A percentile compares a stretch with the other conserved stretches of the same genome.
Evolutionary conservation across 1,140 invertebrate species (phyloP).

Genomic region (Lucilia sericata): DNA sequence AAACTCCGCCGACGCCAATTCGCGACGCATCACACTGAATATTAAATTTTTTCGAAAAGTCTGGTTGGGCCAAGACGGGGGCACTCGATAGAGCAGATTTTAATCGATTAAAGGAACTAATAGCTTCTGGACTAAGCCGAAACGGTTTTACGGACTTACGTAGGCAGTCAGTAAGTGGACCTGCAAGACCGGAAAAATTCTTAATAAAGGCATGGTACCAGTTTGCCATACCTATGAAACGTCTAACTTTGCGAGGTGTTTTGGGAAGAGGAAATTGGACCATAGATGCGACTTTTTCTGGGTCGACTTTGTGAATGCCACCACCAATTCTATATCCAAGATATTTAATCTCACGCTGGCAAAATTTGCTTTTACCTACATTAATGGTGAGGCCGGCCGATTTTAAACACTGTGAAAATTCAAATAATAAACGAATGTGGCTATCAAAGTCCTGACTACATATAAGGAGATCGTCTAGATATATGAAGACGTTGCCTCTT

Average conservation of each 20-base stretch:
- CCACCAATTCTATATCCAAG: slow-evolving; percentile 33
- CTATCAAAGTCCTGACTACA: slow-evolving; percentile 4
- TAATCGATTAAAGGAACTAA: neutral
- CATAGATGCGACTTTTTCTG: too few relatives aligned
- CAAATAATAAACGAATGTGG: slow-evolving; percentile 28
- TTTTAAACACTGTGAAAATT: slow-evolving; percentile 33
- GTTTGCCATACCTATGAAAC: too few relatives aligned
- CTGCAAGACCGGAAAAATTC: slow-evolving; percentile 56
- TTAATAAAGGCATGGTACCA: slow-evolving; percentile 60
- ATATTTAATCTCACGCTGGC: slow-evolving; percentile 53
- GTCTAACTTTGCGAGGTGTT: neutral
- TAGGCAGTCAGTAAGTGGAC: slow-evolving; percentile 53
- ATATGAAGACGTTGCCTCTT: neutral
- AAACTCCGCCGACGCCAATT: slow-evolving; percentile 49
- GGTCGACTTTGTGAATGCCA: too few relatives aligned
- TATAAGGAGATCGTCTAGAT: neutral
- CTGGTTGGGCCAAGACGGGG: neutral
- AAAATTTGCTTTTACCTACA: slow-evolving; percentile 62
- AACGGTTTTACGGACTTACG: neutral
- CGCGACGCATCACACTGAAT: neutral
- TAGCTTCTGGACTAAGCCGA: neutral
- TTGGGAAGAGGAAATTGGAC: slow-evolving; percentile 22
- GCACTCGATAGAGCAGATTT: neutral
- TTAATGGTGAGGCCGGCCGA: slow-evolving; percentile 40
- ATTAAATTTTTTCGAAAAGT: neutral